These are phyloP conservation scores for Poeciliopsis prolifica DNA, from an alignment of 2,113 vertebrate species.

Conservation along the genomic window DNA sequence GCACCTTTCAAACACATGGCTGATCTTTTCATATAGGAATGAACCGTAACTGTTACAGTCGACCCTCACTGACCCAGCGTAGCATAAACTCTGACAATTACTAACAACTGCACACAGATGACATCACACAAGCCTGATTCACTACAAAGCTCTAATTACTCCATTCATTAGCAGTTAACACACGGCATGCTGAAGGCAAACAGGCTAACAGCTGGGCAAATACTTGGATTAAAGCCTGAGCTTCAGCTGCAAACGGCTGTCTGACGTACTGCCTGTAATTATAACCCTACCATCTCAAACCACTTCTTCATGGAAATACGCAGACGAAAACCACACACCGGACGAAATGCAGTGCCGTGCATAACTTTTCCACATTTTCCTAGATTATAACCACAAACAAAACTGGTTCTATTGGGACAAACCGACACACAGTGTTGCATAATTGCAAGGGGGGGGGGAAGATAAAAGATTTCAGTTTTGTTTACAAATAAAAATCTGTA, in stretches of 20 bases:
- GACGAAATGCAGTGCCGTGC: background rate
- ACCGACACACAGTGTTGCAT: no score
- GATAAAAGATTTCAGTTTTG: no score
- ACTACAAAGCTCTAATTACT: constrained; percentile 71
- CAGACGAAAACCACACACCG: background rate
- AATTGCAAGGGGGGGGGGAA: no score
- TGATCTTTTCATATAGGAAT: constrained; percentile 44
- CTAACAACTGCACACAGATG: constrained; percentile 61
- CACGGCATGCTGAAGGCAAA: constrained; percentile 60
- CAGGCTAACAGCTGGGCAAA: constrained; percentile 77
- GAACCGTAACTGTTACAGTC: constrained; percentile 20
- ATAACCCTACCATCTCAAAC: constrained; percentile 24
- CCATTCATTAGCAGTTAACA: constrained; percentile 75
- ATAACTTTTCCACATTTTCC: no score
- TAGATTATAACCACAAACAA: no score
- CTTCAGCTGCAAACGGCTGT: constrained; percentile 45
- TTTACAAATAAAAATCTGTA: no score
- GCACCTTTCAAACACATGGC: constrained; percentile 59
- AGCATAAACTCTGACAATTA: constrained; percentile 15
- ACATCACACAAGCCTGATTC: constrained; percentile 72
- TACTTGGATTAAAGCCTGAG: constrained; percentile 51
- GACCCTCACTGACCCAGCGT: constrained; percentile 10
- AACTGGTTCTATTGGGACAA: no score
- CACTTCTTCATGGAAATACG: constrained; percentile 4
- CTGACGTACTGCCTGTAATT: constrained; percentile 32